These are phyloP conservation scores for Echinarachnius parma DNA, from an alignment of 53 echinoderm and acorn worm genomes.

Conservation along the genomic window DNA sequence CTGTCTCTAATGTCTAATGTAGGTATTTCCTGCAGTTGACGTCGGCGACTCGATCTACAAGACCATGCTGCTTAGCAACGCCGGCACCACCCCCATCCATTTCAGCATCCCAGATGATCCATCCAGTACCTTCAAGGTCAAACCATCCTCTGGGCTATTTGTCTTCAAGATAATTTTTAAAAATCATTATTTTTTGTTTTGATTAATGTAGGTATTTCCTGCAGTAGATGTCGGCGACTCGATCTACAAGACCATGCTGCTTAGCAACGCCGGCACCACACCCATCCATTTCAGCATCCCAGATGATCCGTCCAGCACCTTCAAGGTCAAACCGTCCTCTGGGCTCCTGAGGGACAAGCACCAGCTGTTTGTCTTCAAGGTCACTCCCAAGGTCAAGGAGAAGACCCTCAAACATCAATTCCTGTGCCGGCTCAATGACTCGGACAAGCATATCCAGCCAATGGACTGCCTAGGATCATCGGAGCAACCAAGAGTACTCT, in stretches of 20 bases:
- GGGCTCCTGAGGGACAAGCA: constrained; percentile 69
- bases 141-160: constrained; percentile 77
- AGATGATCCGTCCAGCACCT: constrained; percentile 77
- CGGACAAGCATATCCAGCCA: constrained; percentile 61
- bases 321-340: constrained; percentile 74
- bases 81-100: constrained; percentile 89
- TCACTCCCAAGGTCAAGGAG: constrained; percentile 70
- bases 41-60: constrained; percentile 79
- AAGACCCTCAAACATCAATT: constrained; percentile 62
- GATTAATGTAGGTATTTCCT: constrained; percentile 71
- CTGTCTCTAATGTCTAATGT: no score
- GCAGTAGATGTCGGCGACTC: constrained; percentile 85
- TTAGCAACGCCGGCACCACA: constrained; percentile 81
- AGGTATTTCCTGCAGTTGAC: constrained; percentile 94
- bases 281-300: constrained; percentile 82
- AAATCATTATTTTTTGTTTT: not conserved
- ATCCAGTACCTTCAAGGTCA: constrained; percentile 84
- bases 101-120: constrained; percentile 73
- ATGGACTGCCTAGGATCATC: constrained; percentile 75
- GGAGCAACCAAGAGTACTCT: constrained; percentile 73
- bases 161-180: constrained; percentile 67
- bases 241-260: constrained; percentile 75
- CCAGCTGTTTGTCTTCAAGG: constrained; percentile 79
- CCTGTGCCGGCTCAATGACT: constrained; percentile 71
- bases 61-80: constrained; percentile 77